Base-by-base conservation (phyloP, 2,113 vertebrate species). In the Scytalopus superciliaris region DNA sequence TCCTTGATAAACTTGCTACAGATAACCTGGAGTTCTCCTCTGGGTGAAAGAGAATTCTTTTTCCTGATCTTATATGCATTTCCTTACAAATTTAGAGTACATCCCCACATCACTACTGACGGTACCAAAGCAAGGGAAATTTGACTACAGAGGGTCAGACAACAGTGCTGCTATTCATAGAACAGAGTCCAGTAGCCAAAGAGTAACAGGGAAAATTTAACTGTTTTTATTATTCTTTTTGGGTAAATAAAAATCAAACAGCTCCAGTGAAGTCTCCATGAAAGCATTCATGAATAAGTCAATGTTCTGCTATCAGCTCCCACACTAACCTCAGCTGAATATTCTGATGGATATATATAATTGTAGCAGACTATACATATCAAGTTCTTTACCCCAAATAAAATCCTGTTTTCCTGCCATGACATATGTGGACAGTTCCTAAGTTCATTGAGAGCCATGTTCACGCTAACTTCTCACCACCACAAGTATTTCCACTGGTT, bases 81-180 rank as follows among this genome's bases (percentile, higher is more conserved):
- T 12, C 9, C 33, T 64, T 78, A 53, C 1, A 0, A 40, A 72
- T 44, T 44, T 16, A 68, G 40, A 76, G 9, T 23, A 23, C 3
- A 11, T 57, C 19, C 37, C 18, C 21, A 15, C 0, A 0, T 73
- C 37, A 50, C 39, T n/a, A 53, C 9, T 19, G 22, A 57, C 12
- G 31, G 9, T 33, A 78, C 3, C 3, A 68, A 94, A 82, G 70
- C 14, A 69, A 18, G 4, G 56, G 60, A 52, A 56, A 84, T 52
- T 49, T 64, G 35, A 59, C 28, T 49, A 12, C 4, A 53, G 18
- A 62, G 11, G 16, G 5, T 56, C n/a, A 47, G n/a, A 70, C 42
- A 67, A 55, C 22, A 52, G 5, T 52, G n/a, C 10, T 66, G 13
- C 35, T 74, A 19, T 19, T 57, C 17, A 27, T 3, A 6, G 24